A percentile compares a stretch with the other conserved stretches of the same genome.
Evolutionary conservation across 2,113 vertebrate genomes (phyloP).

Genomic region (Bos javanicus): DNA sequence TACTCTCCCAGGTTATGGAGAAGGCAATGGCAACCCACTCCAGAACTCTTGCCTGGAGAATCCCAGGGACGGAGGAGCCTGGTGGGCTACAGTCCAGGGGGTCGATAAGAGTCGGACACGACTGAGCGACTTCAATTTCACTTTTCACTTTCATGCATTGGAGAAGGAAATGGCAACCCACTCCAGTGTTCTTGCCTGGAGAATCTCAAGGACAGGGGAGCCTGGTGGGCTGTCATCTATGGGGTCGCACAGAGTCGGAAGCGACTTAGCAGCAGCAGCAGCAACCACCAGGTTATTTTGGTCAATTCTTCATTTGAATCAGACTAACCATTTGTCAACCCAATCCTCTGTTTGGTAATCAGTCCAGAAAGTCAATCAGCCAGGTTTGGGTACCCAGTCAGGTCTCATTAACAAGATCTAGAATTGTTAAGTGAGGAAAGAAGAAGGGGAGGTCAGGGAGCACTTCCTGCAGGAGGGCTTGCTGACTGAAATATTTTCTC

Average conservation of each 20-base stretch:
- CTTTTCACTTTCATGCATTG: neutral
- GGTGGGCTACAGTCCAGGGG: neutral
- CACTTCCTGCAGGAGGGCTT: neutral
- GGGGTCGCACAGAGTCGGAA: neutral
- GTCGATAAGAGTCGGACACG: accelerated
- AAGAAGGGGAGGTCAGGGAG: accelerated
- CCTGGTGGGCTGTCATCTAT: neutral
- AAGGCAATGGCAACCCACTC: neutral
- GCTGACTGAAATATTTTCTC: neutral
- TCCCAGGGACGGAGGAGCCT: neutral
- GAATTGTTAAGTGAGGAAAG: neutral
- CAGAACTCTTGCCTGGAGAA: neutral
- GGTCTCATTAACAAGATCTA: neutral
- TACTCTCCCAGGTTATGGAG: neutral
- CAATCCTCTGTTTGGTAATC: neutral
- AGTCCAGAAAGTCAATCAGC: neutral
- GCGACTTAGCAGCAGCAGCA: neutral
- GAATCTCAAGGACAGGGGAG: neutral
- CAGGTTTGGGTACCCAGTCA: neutral
- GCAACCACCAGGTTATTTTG: neutral
- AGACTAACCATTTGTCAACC: neutral
- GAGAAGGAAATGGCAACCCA: neutral
- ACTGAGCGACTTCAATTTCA: neutral
- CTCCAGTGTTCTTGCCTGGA: neutral
- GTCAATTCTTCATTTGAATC: neutral